These are phyloP conservation scores for Cryptosula pallasiana DNA, from an alignment of 2,888 invertebrate genomes.

Conservation along the genomic window DNA sequence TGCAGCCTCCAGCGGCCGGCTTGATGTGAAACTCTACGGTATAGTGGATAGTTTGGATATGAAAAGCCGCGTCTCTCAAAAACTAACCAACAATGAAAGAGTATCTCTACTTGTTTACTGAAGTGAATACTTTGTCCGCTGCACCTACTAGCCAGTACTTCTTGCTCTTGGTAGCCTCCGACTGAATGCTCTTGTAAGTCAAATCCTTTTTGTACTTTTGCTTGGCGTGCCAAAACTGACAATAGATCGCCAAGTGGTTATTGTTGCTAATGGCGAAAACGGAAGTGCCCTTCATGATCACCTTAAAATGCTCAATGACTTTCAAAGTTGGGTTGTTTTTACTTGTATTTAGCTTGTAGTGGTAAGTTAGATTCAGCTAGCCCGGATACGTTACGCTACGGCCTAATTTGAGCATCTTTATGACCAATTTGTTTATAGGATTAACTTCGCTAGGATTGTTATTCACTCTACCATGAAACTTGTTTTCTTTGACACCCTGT, in stretches of 20 bases:
- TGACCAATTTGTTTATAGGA: background rate
- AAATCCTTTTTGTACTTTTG: background rate
- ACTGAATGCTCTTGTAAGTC: background rate
- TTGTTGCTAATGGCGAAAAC: background rate
- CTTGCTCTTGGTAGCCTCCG: background rate
- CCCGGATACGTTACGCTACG: background rate
- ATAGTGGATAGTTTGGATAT: background rate
- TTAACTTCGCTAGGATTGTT: background rate
- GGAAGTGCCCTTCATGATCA: background rate
- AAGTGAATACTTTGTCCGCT: background rate
- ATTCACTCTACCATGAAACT: background rate
- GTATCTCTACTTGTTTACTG: background rate
- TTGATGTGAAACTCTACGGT: background rate
- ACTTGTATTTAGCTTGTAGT: background rate
- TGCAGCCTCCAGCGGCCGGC: background rate
- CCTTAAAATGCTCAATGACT: background rate
- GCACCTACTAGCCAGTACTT: background rate
- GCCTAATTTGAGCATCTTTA: background rate
- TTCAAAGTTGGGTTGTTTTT: background rate
- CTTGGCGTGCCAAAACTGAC: background rate
- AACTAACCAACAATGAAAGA: background rate
- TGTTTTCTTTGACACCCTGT: background rate
- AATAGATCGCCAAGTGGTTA: background rate
- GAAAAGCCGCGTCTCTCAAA: background rate
- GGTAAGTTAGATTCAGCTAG: background rate